phyloP scores from a whole-genome alignment of 2,888 invertebrate species.

The Eristalis arbustorum region DNA sequence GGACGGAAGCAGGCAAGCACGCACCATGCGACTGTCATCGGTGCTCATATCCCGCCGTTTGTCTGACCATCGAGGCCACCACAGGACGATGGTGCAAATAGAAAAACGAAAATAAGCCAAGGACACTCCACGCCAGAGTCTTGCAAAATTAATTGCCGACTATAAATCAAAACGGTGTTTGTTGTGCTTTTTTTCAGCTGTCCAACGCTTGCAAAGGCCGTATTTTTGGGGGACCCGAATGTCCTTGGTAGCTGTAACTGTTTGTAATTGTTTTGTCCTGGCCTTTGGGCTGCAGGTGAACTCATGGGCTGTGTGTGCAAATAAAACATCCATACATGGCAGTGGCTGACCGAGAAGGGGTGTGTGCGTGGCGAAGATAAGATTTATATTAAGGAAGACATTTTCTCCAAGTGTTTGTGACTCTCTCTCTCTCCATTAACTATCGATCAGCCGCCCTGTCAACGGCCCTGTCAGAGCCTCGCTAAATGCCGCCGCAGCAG shows the following conservation, averaged over 20 bases:
- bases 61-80: constrained; percentile 20
- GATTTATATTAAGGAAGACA: neutral
- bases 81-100: constrained; percentile 16
- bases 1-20: neutral
- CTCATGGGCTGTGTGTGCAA: constrained; percentile 19
- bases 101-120: constrained; percentile 7
- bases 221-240: neutral
- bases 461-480: neutral
- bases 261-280: constrained; percentile 44
- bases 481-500: constrained; percentile 3
- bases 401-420: no score
- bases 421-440: no score
- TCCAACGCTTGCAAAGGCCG: neutral
- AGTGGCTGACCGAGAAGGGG: neutral
- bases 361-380: neutral
- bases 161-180: constrained; percentile 66
- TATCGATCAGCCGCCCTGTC: neutral
- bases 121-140: constrained; percentile 47
- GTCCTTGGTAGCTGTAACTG: constrained; percentile 26
- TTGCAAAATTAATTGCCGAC: constrained; percentile 66
- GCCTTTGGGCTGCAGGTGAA: constrained; percentile 61
- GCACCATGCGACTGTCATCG: constrained; percentile 58
- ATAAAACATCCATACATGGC: constrained; percentile 18
- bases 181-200: constrained; percentile 26
- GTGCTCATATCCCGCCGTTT: neutral